Evolutionary conservation across 2,113 vertebrate species (phyloP).

Genomic region (Gobius niger): DNA sequence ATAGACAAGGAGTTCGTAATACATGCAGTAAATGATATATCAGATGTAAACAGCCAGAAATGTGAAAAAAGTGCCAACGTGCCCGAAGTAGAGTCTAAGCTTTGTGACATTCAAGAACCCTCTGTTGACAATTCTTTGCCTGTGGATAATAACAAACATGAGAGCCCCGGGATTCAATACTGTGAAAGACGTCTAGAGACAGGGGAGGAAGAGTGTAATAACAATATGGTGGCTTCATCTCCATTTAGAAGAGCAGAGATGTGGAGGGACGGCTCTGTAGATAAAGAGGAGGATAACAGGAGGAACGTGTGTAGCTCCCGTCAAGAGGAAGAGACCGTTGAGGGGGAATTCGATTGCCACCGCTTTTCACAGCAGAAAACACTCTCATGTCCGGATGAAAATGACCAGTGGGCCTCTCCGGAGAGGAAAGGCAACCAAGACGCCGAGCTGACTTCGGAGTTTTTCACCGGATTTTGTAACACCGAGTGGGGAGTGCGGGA

Average conservation of each 20-base stretch:
- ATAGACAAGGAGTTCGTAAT: conserved; percentile 42
- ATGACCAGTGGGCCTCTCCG: conserved; percentile 77
- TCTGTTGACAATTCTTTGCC: not conserved
- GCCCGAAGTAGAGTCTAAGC: conserved; percentile 52
- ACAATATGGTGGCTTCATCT: conserved; percentile 55
- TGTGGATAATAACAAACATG: conserved; percentile 61
- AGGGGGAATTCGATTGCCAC: conserved; percentile 68
- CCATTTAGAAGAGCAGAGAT: conserved; percentile 35
- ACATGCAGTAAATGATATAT: conserved; percentile 25
- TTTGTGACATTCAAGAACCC: conserved; percentile 39
- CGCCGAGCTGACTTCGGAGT: conserved; percentile 65
- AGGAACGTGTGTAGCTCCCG: conserved; percentile 64
- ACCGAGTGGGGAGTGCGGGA: conserved; percentile 66
- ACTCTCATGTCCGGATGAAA: conserved; percentile 72
- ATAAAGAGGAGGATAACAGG: conserved; percentile 53
- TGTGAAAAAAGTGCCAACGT: conserved; percentile 31
- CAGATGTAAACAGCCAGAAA: conserved; percentile 26
- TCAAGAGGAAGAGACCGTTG: conserved; percentile 63
- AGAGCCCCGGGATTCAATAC: conserved; percentile 69
- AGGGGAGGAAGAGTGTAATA: conserved; percentile 59
- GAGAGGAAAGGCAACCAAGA: conserved; percentile 62
- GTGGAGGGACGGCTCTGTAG: conserved; percentile 9
- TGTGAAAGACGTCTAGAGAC: conserved; percentile 56
- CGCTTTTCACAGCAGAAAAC: conserved; percentile 62
- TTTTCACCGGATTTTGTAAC: conserved; percentile 63